Evolutionary conservation across 2,797 vertebrate species (phyloP).

Genomic region (Luscinia luscinia): DNA sequence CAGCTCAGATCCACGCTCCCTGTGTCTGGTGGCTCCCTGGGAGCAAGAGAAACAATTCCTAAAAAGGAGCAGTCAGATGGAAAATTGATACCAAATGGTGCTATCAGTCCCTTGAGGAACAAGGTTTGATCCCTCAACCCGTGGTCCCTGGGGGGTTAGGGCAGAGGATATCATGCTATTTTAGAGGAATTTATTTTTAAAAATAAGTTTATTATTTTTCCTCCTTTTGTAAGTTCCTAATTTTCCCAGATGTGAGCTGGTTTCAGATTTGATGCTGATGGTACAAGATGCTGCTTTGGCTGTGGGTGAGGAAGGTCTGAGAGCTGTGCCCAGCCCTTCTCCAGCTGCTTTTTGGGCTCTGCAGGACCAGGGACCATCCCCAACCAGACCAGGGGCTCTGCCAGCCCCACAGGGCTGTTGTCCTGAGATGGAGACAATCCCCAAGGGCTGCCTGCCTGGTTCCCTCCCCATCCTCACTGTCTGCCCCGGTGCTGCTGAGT

Average conservation of each 20-base stretch:
- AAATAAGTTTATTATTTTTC: not conserved
- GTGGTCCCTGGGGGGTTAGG: not conserved
- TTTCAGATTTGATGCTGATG: not conserved
- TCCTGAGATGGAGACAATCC: not conserved
- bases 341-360: accelerated
- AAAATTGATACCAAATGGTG: slow-evolving; percentile 44
- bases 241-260: not conserved
- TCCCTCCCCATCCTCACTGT: not conserved
- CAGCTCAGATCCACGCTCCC: accelerated
- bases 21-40: not conserved
- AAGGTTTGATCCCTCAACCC: not conserved
- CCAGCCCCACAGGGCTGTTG: accelerated
- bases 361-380: not conserved
- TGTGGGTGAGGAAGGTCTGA: not conserved
- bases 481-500: not conserved
- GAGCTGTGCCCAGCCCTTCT: not conserved
- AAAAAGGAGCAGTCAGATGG: slow-evolving; percentile 51
- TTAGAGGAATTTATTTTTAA: not conserved
- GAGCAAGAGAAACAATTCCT: not conserved
- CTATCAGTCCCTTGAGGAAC: not conserved
- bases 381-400: not conserved
- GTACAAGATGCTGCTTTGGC: not conserved
- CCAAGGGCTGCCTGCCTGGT: not conserved
- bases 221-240: not conserved
- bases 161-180: not conserved